Percentiles rank a stretch among this genome's conserved stretches.
Conservation (phyloP, 2,797 vertebrate genomes). For the Sylvia borin region DNA sequence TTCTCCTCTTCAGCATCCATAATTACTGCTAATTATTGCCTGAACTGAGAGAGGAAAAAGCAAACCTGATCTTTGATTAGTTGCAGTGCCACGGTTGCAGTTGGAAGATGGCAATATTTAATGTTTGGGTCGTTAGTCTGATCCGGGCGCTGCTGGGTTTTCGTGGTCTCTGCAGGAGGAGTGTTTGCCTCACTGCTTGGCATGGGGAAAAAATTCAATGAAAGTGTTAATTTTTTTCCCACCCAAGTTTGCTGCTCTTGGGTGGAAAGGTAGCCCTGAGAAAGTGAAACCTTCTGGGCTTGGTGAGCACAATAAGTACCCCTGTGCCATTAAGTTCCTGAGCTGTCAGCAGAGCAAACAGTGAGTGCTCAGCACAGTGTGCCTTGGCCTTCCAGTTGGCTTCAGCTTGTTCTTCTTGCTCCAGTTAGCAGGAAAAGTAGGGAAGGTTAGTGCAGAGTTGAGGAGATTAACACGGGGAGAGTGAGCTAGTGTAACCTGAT, state of each 20-base stretch:
- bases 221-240: too few species aligned
- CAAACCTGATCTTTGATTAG: not conserved
- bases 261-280: not conserved
- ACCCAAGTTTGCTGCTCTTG: not conserved
- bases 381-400: conserved; percentile 15
- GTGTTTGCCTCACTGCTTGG: not conserved
- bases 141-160: not conserved
- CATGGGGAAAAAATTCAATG: not conserved
- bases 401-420: conserved; percentile 19
- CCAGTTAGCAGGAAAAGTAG: conserved; percentile 13
- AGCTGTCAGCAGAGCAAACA: not conserved
- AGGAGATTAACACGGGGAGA: not conserved
- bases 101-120: not conserved
- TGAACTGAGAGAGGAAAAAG: not conserved
- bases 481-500: not conserved
- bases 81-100: not conserved
- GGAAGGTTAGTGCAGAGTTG: not conserved
- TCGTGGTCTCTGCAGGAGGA: not conserved
- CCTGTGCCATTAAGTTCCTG: not conserved
- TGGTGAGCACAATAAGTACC: not conserved
- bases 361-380: not conserved
- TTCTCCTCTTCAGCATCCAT: not conserved
- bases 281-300: not conserved
- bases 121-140: not conserved
- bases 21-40: not conserved